Evolutionary conservation across 1,140 invertebrate genomes (phyloP), one percentile per base, ranked within the genome.

Genomic region (Drosophila repleta): DNA sequence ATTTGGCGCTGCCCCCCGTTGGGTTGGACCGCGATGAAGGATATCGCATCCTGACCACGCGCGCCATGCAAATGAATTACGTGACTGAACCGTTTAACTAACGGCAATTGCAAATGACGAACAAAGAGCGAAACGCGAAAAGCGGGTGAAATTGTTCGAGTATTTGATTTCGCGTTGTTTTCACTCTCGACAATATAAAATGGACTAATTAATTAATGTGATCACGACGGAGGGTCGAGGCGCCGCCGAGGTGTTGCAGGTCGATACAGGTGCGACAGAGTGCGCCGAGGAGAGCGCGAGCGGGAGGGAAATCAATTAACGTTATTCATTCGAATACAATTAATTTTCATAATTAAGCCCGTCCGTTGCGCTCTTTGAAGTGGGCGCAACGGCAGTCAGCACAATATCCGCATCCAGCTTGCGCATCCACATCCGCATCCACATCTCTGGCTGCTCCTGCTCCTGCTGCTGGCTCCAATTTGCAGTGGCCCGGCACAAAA

Each of bases 281-380:
- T 20, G 48, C 18, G 49, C 45, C 24, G 10, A 21, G 8, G 49
- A 10, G n/a, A 24, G 32, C 17, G 45, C 11, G 26, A 53, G 51
- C 1, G 48, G n/a, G 48, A 11, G 49, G 29, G 49, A 79, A 76
- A 84, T 79, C 80, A 84, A 84, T 84, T 84, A 84, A 73, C 67
- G 76, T 73, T 84, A 76, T 84, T 73, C 68, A 84, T 79, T 69
- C 43, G 74, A 76, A 84, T 52, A 77, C 79, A 82, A 76, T 84
- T 79, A 79, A 84, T 84, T 79, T 68, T 72, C 73, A 79, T 84
- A 84, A 84, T 84, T 79, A 79, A 84, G 68, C 67, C 37, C n/a
- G 41, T 20, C 51, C 43, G 15, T 17, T 17, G 29, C 17, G 37
- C 37, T 49, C 64, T 77, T 62, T 72, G 66, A 75, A 67, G 78